phyloP scores from a whole-genome alignment of 2,797 vertebrate species.

The Hirundo rustica region DNA sequence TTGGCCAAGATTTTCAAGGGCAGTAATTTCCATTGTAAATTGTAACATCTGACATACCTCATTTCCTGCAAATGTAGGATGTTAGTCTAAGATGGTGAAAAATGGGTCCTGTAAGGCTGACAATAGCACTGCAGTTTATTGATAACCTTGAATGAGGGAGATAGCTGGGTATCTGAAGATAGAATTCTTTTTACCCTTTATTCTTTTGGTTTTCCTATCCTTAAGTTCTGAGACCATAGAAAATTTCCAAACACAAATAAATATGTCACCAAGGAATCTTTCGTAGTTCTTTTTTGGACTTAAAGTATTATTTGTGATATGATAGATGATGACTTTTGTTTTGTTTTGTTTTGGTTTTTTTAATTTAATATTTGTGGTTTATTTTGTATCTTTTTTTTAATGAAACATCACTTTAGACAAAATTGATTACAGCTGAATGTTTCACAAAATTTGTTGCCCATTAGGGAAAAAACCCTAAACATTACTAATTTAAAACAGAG shows the following conservation, averaged over 20 bases:
- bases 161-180: neutral
- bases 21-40: neutral
- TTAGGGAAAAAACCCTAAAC: rapidly evolving
- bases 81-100: neutral
- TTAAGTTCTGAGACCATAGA: neutral
- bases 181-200: neutral
- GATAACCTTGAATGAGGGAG: neutral
- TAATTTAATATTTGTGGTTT: neutral
- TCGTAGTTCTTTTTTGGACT: neutral
- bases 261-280: neutral
- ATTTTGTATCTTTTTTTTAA: neutral
- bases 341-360: neutral
- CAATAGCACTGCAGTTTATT: neutral
- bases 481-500: neutral
- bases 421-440: neutral
- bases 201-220: neutral
- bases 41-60: neutral
- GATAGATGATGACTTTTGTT: neutral
- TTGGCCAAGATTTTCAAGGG: neutral
- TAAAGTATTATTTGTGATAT: neutral
- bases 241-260: neutral
- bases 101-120: neutral
- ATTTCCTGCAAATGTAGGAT: neutral
- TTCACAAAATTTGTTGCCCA: neutral
- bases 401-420: neutral